Conservation (phyloP, 2,888 invertebrate species). For the Dynastes maya region DNA sequence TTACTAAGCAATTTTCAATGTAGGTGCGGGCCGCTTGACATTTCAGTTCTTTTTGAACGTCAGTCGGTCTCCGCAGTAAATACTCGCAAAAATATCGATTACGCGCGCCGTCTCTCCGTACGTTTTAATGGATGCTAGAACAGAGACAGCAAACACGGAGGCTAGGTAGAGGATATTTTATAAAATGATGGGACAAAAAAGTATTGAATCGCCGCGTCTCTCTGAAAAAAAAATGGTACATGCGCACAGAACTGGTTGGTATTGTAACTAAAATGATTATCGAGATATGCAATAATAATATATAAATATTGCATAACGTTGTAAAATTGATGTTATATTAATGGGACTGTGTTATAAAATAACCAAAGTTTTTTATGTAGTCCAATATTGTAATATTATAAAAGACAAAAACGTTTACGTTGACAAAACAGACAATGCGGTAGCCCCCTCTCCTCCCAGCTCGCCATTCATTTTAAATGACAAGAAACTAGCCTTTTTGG, state of each 20-base stretch:
- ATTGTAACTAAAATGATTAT: no score
- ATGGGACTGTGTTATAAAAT: no score
- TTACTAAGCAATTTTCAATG: slow-evolving; percentile 18
- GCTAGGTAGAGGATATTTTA: slow-evolving; percentile 6
- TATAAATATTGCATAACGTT: no score
- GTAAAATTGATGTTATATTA: no score
- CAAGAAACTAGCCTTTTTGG: no score
- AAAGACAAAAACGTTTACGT: no score
- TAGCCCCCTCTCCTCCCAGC: no score
- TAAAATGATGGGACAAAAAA: slow-evolving; percentile 20
- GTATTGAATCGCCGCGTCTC: slow-evolving; percentile 9
- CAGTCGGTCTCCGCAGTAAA: slow-evolving; percentile 1
- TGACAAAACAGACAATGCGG: no score
- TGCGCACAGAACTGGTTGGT: background rate
- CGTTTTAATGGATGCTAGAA: slow-evolving; percentile 32
- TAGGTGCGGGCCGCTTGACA: background rate
- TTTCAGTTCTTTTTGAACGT: slow-evolving; percentile 8
- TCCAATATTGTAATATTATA: no score
- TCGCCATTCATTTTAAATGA: no score
- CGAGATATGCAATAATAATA: no score
- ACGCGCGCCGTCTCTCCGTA: background rate
- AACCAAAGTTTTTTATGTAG: no score
- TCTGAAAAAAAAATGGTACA: background rate
- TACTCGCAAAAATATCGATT: slow-evolving; percentile 32
- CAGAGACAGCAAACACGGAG: slow-evolving; percentile 21